Percentiles rank a stretch among this genome's conserved stretches.
Conservation (phyloP, 2,797 vertebrate species). For the Cyprinodon diabolis region DNA sequence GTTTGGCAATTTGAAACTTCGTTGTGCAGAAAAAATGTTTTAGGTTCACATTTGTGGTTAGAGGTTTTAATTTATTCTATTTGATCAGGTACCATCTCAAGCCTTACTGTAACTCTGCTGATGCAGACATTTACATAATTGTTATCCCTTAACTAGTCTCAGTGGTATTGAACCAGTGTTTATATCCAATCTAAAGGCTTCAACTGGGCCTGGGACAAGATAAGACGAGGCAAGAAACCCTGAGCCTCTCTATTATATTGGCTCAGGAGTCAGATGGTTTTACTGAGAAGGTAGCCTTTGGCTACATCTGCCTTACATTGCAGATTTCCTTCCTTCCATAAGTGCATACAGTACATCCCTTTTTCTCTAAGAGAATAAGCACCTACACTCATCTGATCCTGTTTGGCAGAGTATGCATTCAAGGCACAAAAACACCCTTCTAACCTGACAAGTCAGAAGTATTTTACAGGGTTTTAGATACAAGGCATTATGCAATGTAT, state of each 20-base stretch:
- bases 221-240: slow-evolving; percentile 59
- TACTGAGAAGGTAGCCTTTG: slow-evolving; percentile 81
- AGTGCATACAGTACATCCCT: slow-evolving; percentile 56
- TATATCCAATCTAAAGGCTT: slow-evolving; percentile 76
- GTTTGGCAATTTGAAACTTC: not conserved
- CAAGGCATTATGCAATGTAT: slow-evolving; percentile 16
- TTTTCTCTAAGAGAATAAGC: slow-evolving; percentile 53
- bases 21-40: not conserved
- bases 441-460: slow-evolving; percentile 42
- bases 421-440: slow-evolving; percentile 49
- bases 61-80: not conserved
- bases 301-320: slow-evolving; percentile 79
- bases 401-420: slow-evolving; percentile 53
- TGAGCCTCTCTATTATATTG: slow-evolving; percentile 80
- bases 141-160: slow-evolving; percentile 77
- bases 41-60: not conserved
- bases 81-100: not conserved
- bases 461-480: slow-evolving; percentile 32
- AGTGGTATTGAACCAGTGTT: slow-evolving; percentile 75
- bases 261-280: slow-evolving; percentile 72
- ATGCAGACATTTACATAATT: slow-evolving; percentile 47
- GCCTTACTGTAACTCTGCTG: slow-evolving; percentile 34
- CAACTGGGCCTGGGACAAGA: slow-evolving; percentile 69
- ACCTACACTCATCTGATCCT: slow-evolving; percentile 56
- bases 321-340: slow-evolving; percentile 75